Evolutionary conservation across 2,888 invertebrate species (phyloP).

Genomic region (Sarcophaga carnaria): DNA sequence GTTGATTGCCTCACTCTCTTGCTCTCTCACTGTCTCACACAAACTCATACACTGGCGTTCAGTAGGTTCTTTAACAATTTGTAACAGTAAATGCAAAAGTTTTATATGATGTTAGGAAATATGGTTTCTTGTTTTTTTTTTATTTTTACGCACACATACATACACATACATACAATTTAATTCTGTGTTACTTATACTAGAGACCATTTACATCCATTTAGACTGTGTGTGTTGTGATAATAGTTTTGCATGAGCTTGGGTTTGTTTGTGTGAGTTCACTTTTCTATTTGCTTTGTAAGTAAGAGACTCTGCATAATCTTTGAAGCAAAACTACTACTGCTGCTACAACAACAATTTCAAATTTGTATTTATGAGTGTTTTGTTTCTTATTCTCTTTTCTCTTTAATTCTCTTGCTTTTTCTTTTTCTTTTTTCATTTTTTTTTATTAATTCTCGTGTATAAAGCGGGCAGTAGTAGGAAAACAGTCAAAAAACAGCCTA

Average conservation of each 20-base stretch:
- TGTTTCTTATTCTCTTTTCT: slow-evolving; percentile 15
- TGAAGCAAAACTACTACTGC: slow-evolving; percentile 55
- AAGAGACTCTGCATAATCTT: slow-evolving; percentile 62
- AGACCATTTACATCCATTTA: slow-evolving; percentile 27
- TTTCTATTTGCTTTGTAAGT: slow-evolving; percentile 49
- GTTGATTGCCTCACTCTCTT: not conserved
- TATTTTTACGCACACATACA: slow-evolving; percentile 45
- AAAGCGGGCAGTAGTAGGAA: not conserved
- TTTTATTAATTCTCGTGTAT: not conserved
- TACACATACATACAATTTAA: not conserved
- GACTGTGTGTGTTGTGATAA: slow-evolving; percentile 20
- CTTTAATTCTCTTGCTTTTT: slow-evolving; percentile 14
- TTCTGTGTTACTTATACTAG: slow-evolving; percentile 2
- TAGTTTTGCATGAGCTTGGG: slow-evolving; percentile 18
- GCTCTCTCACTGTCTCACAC: too few relatives aligned
- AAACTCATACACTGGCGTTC: too few relatives aligned
- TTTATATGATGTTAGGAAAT: slow-evolving; percentile 38
- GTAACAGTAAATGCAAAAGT: slow-evolving; percentile 52
- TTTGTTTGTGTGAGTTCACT: slow-evolving; percentile 12
- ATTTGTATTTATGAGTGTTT: slow-evolving; percentile 67
- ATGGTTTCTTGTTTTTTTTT: slow-evolving; percentile 9
- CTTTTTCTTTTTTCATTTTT: not conserved
- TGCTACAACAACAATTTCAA: slow-evolving; percentile 54
- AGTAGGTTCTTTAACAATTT: not conserved
- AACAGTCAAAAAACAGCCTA: slow-evolving; percentile 28